Evolutionary conservation across 2,888 invertebrate species (phyloP).

Genomic region (Tridacna gigas): DNA sequence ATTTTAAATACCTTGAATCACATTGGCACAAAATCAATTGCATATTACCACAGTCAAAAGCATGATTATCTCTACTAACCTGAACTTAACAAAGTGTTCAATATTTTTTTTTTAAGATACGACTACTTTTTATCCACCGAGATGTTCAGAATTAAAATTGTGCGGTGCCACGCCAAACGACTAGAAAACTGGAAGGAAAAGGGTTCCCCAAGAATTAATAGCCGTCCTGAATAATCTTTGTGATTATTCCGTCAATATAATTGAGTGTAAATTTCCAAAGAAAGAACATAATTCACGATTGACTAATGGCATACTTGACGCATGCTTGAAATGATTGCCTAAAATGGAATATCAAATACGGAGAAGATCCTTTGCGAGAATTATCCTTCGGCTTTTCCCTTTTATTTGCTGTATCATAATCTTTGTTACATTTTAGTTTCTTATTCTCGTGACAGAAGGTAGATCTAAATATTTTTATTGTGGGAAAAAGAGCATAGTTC

Average conservation of each 20-base stretch:
- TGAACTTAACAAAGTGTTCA: not conserved
- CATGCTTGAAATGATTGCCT: conserved; percentile 59
- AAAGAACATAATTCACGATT: conserved; percentile 64
- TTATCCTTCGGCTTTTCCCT: not conserved
- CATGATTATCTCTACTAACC: not conserved
- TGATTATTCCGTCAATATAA: conserved; percentile 67
- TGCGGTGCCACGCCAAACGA: not conserved
- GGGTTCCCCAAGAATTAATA: conserved; percentile 51
- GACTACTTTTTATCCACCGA: not conserved
- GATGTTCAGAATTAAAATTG: not conserved
- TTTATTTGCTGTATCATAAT: too few species aligned
- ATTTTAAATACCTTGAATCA: not conserved
- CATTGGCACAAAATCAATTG: not conserved
- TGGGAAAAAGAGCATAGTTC: too few species aligned
- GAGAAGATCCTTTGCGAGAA: not conserved
- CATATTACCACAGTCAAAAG: not conserved
- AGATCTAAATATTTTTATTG: too few species aligned
- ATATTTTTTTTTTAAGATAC: too few species aligned
- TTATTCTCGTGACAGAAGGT: too few species aligned
- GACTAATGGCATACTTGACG: conserved; percentile 68
- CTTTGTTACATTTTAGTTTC: too few species aligned
- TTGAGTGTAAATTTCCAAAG: conserved; percentile 65
- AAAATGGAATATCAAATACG: conserved; percentile 21
- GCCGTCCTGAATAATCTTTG: conserved; percentile 55
- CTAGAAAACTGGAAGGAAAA: not conserved